A percentile compares a stretch with the other conserved stretches of the same genome.
These are phyloP conservation scores for Coilia nasus DNA, from an alignment of 2,797 vertebrate genomes.

Conservation along the genomic window DNA sequence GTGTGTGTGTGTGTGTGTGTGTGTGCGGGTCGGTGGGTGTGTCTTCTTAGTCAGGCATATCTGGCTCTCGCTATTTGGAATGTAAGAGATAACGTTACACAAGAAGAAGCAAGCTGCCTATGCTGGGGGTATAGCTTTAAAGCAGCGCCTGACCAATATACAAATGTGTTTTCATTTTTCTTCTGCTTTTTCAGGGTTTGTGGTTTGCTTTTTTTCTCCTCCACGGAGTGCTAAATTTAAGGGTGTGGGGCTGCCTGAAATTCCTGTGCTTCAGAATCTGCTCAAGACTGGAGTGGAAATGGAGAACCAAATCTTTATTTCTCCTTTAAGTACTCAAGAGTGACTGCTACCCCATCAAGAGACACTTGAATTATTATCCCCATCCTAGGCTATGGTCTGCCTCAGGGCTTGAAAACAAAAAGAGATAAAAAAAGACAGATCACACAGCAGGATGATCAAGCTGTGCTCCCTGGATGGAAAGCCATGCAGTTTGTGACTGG, in stretches of 20 bases:
- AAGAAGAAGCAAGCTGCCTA: background rate
- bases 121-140: slow-evolving; percentile 7
- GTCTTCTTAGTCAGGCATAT: slow-evolving; percentile 5
- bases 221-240: background rate
- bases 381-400: background rate
- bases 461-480: background rate
- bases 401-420: background rate
- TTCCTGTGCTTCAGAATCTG: background rate
- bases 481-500: background rate
- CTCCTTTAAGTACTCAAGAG: background rate
- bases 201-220: background rate
- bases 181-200: background rate
- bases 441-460: background rate
- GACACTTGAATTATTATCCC: background rate
- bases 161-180: slow-evolving; percentile 7
- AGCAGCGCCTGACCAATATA: background rate
- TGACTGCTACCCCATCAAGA: background rate
- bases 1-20: background rate
- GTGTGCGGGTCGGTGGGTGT: background rate
- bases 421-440: background rate
- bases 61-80: background rate
- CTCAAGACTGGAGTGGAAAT: background rate
- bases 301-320: background rate
- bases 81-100: background rate
- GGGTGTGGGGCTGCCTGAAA: background rate